Percentiles rank a stretch among this genome's conserved stretches.
Evolutionary conservation across 2,113 vertebrate genomes (phyloP).

Genomic region (Anseranas semipalmata): DNA sequence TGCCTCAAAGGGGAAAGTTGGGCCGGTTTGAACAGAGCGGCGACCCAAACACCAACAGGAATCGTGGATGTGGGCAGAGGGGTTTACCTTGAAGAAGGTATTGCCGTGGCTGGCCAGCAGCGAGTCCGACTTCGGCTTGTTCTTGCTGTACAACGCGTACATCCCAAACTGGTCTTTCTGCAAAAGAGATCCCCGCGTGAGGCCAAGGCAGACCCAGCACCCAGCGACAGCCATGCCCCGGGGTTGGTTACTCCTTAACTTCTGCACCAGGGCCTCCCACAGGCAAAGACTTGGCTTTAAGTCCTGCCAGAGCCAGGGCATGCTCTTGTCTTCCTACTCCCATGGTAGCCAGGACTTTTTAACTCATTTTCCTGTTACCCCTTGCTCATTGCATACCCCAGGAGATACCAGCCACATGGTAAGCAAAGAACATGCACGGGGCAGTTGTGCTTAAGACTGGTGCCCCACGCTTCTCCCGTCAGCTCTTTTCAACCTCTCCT

Average conservation of each 20-base stretch:
- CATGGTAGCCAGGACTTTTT: neutral
- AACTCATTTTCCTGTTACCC: neutral
- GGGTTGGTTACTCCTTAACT: neutral
- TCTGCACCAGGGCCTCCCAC: neutral
- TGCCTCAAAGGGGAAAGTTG: fast-evolving
- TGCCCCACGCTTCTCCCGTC: neutral
- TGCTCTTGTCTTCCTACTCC: neutral
- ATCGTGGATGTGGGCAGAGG: fast-evolving
- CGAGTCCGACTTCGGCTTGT: constrained; percentile 85
- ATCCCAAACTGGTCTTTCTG: constrained; percentile 89
- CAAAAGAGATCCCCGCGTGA: neutral
- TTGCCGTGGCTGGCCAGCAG: constrained; percentile 86
- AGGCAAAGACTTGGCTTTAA: neutral
- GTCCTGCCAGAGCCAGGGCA: neutral
- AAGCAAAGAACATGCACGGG: neutral
- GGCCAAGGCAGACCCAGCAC: neutral
- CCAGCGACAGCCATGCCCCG: fast-evolving
- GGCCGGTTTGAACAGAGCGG: neutral
- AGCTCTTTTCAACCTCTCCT: neutral
- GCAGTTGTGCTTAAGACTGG: neutral
- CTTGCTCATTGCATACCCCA: neutral
- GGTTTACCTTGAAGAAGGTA: constrained; percentile 85
- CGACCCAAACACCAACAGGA: neutral
- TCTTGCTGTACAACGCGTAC: constrained; percentile 89
- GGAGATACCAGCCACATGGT: fast-evolving